Evolutionary conservation across 2,888 invertebrate species (phyloP).

Genomic region (Pachycephus smyrnensis): DNA sequence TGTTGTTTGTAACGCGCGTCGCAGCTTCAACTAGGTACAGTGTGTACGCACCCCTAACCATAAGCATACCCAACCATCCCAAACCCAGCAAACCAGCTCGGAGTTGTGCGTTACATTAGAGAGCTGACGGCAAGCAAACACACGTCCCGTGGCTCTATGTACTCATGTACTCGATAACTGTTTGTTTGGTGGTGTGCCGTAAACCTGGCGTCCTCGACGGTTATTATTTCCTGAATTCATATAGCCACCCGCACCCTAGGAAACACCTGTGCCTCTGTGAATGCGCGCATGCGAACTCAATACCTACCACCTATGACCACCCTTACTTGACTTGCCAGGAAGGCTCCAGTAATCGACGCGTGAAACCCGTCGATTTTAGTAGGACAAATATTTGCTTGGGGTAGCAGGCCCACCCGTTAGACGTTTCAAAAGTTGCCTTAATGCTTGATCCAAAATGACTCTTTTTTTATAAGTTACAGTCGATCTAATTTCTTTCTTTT

Average conservation of each 20-base stretch:
- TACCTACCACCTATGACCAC: background rate
- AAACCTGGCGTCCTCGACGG: slow-evolving; percentile 34
- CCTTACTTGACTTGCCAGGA: background rate
- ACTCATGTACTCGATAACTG: slow-evolving; percentile 5
- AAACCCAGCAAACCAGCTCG: background rate
- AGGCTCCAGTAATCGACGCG: background rate
- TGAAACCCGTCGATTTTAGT: background rate
- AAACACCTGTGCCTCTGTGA: slow-evolving; percentile 30
- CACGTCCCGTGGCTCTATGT: slow-evolving; percentile 6
- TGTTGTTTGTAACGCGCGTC: background rate
- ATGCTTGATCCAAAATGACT: background rate
- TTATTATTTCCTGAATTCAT: slow-evolving; percentile 46
- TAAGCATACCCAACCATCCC: slow-evolving; percentile 5
- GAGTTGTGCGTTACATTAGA: slow-evolving; percentile 19
- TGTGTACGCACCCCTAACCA: slow-evolving; percentile 8
- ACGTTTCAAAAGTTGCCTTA: background rate
- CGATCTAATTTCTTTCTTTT: background rate
- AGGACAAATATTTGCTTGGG: slow-evolving; percentile 32
- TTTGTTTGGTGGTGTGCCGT: slow-evolving; percentile 24
- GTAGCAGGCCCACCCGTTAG: slow-evolving; percentile 2
- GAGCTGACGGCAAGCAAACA: slow-evolving; percentile 32
- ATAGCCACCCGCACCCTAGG: slow-evolving; percentile 17
- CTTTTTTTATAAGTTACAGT: background rate
- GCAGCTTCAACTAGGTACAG: background rate
- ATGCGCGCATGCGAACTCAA: background rate